Conservation (phyloP, 2,113 vertebrate genomes). For the Anas platyrhynchos region DNA sequence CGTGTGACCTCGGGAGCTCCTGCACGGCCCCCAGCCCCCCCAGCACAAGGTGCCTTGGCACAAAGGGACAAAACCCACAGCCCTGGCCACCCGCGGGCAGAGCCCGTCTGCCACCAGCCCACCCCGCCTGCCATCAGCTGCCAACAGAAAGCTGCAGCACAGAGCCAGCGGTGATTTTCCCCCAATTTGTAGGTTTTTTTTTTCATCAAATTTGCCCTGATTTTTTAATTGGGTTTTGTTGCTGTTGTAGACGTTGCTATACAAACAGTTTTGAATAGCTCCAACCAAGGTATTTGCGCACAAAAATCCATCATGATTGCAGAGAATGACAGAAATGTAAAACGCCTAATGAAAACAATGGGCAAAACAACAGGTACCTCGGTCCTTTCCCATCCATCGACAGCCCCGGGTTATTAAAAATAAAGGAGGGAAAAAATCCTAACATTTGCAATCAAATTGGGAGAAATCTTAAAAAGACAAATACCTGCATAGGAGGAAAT, state of each 20-base stretch:
- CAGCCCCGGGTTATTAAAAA: constrained; percentile 5
- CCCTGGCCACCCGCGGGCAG: too few relatives aligned
- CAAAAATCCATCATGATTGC: not conserved
- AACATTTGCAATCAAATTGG: not conserved
- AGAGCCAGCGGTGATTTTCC: accelerated
- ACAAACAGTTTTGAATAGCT: not conserved
- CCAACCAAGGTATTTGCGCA: constrained; percentile 11
- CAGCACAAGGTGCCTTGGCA: not conserved
- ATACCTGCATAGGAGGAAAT: not conserved
- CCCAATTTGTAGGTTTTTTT: not conserved
- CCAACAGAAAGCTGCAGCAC: accelerated
- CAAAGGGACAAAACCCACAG: too few relatives aligned
- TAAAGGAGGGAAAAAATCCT: not conserved
- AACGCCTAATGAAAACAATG: constrained; percentile 45
- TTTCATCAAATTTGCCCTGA: not conserved
- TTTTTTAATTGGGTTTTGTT: not conserved
- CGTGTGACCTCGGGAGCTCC: too few relatives aligned
- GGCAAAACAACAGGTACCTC: constrained; percentile 45
- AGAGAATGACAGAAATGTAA: constrained; percentile 25
- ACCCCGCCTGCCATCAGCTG: accelerated
- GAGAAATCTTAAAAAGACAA: constrained; percentile 20
- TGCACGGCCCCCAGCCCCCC: not conserved
- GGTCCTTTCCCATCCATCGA: constrained; percentile 14
- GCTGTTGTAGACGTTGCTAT: not conserved
- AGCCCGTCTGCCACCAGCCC: not conserved